Evolutionary conservation across 2,113 vertebrate species (phyloP), one percentile per base, ranked within the genome.

Genomic region (Pimephales promelas): DNA sequence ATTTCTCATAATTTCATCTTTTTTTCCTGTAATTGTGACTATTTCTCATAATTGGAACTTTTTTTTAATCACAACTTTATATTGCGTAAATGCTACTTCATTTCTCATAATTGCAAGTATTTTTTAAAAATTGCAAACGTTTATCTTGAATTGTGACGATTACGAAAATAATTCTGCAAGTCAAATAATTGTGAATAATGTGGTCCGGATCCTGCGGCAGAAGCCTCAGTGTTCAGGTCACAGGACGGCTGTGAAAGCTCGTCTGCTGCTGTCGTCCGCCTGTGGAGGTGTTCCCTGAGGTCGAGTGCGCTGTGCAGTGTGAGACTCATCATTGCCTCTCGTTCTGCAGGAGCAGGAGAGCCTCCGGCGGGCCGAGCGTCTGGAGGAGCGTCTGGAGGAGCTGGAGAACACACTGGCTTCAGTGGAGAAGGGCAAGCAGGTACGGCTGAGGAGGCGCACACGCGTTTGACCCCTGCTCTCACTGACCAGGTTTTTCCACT

Each of bases 381-480:
- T 95, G 52, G 90, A 89, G 6, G 90, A 89, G 2, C 92, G 90
- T 3, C 88, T 94, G 86, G 92, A 94, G 24, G 90, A 94, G 20
- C 88, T 95, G 91, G 94, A 94, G 86, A 86, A 71, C 34, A 88
- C 89, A 0, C 87, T 95, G 68, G 91, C 86, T 9, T 62, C 73
- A 0, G 89, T 91, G 10, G 92, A 94, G 74, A 89, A 79, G 40
- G 89, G 90, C 14, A 94, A 92, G 83, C 90, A 94, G 94, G 94
- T 95, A 70, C 18, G 43, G 49, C n/a, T 28, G 34, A 24, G 36
- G 34, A 24, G 36, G 2, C 20, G 20, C 20, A 71, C 31, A 68
- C 18, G 3, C 31, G 1, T 34, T 22, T 36, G 64, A 68, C 64
- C 62, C 3, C 16, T 10, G 16, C 49, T 52, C 49, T 52, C 4